Base-by-base conservation (phyloP, 2,113 vertebrate genomes). In the Rattus rattus region DNA sequence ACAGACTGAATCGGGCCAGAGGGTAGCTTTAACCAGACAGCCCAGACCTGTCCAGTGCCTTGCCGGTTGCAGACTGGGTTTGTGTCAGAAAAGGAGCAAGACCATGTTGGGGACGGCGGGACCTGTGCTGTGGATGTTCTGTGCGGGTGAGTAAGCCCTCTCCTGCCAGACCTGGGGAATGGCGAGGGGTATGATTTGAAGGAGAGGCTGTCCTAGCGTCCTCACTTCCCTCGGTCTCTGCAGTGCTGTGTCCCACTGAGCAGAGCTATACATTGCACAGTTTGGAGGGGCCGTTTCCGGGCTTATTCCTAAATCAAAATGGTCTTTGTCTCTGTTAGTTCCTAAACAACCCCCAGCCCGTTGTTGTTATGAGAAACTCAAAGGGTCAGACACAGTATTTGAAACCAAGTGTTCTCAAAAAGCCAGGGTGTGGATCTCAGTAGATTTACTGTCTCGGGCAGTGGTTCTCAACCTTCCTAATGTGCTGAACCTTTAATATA, bases 111-210 rank as follows among this genome's bases (percentile, higher is more conserved):
- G 39, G 54, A 93, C 47, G 81, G 70, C 3, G 81, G 65, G 13
- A 79, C 89, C 70, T 8, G 69, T 80, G 84, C 91, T 98, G 79
- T 91, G 98, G 63, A 0, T 84, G 13, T 94, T 98, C 79, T 98
- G 97, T 83, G 59, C 95, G 26, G 94, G 98, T 99, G 75, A 98
- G 98, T 98, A 77, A 85, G 49, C 26, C 36, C 54, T 52, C 1
- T 63, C 30, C 6, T 0, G 4, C 0, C 88, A 4, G 72, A 76
- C 26, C 89, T 52, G 33, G 28, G 79, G 86, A 67, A 0, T 67
- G 93, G 89, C 19, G 69, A 79, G 88, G 92, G 52, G 20, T 16
- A 89, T 59, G 65, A 70, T n/a, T 6, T 0, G 11, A 12, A 67
- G 24, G 56, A 24, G 19, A 47, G 24, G 39, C 49, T 80, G 36